These are phyloP conservation scores for Agrochola lychnidis DNA, from an alignment of 2,888 invertebrate genomes.

Conservation along the genomic window DNA sequence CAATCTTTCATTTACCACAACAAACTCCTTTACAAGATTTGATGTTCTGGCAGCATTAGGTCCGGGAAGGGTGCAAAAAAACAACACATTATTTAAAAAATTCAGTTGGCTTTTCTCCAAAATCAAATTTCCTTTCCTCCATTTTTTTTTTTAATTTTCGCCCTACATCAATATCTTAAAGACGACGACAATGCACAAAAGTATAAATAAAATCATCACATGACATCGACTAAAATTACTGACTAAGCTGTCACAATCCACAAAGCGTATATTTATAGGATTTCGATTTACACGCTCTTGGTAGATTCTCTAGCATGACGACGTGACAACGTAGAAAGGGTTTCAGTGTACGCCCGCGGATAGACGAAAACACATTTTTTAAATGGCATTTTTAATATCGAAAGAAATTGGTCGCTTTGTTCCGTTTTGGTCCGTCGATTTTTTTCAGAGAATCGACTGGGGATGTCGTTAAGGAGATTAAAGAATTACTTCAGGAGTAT, in stretches of 20 bases:
- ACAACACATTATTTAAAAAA: no score
- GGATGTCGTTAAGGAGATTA: constrained; percentile 1
- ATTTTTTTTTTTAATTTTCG: background rate
- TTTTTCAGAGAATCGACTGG: background rate
- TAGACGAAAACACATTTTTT: constrained; percentile 19
- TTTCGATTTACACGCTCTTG: constrained; percentile 17
- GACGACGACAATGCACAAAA: background rate
- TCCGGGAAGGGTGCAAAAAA: background rate
- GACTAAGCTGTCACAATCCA: constrained; percentile 9
- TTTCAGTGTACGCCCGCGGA: constrained; percentile 32
- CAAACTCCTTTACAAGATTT: background rate
- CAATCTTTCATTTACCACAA: background rate
- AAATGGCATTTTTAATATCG: constrained; percentile 26
- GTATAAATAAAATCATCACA: background rate
- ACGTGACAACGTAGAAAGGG: constrained; percentile 15
- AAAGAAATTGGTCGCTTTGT: background rate
- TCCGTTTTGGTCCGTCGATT: constrained; percentile 10
- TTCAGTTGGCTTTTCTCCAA: background rate
- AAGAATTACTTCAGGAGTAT: constrained; percentile 3
- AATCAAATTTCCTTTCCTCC: background rate
- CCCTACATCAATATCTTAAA: no score
- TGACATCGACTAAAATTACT: background rate
- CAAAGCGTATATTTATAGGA: constrained; percentile 3
- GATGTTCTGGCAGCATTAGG: background rate
- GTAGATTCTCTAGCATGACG: constrained; percentile 17